Evolutionary conservation across 2,113 vertebrate genomes (phyloP), one percentile per base, ranked within the genome.

Genomic region (Tragelaphus buxtoni): DNA sequence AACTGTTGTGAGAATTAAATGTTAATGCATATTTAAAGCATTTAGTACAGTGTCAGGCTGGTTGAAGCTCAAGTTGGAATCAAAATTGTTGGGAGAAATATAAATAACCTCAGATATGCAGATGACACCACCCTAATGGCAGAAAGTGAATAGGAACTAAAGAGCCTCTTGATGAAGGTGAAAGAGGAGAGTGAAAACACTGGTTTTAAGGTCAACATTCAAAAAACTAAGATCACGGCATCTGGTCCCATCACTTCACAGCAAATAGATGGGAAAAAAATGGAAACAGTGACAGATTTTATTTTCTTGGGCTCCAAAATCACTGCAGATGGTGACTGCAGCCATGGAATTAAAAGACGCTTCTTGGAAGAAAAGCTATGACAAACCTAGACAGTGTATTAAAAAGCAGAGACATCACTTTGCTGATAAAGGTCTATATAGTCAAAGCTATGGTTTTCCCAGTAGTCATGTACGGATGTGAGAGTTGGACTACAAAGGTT

Each of bases 11-110:
- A 86, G 49, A 91, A 49, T 76, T 81, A 76, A 72, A 56, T 80
- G 88, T 32, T 95, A 85, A 83, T 69, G 30, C 13, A 28, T 74
- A 85, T 47, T 94, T 97, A 88, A 93, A 91, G n/a, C 77, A 85
- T 32, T 56, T 51, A 49, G 32, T 72, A 72, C 18, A 72, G 20
- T 72, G n/a, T 72, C 35, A 18, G 65, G 65, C 20, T 72, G 35
- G 65, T 24, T 39, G 35, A 72, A 72, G 35, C 65, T 72, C 35
- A 39, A 22, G 65, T 39, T 39, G 65, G 65, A 39, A 72, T 39
- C 35, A 24, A 72, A 39, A 72, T 39, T 72, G 65, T 35, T 72
- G 65, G n/a, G 65, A 72, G 65, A 72, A 72, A 72, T 39, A 39
- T 39, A 18, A 72, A 22, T 72, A 72, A 72, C 35, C 35, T 72